These are phyloP conservation scores for Danio rerio DNA, from an alignment of 2,113 vertebrate genomes.

Conservation along the genomic window GRCz12tu NC_133182.1:12042001-12042500, in stretches of 20 bases:
- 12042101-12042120: not conserved
- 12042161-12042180: slow-evolving; percentile 15
- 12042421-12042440: slow-evolving; percentile 70
- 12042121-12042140: not conserved
- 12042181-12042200: not conserved
- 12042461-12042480: slow-evolving; percentile 75
- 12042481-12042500: slow-evolving; percentile 62
- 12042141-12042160: slow-evolving; percentile 30
- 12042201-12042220: slow-evolving; percentile 35
- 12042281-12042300: slow-evolving; percentile 49
- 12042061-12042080: not conserved
- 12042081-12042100: not conserved
- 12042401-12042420: slow-evolving; percentile 68
- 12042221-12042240: slow-evolving; percentile 22
- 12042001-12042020: too few species aligned
- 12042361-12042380: slow-evolving; percentile 54
- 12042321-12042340: slow-evolving; percentile 63
- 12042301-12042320: slow-evolving; percentile 52
- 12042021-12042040: too few species aligned
- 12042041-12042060: too few species aligned
- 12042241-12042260: slow-evolving; percentile 35
- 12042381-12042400: slow-evolving; percentile 73
- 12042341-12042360: slow-evolving; percentile 35
- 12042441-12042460: slow-evolving; percentile 65
- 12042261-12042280: slow-evolving; percentile 54